Conservation (phyloP, 1,140 invertebrate species). For the Trypoxylus dichotomus region DNA sequence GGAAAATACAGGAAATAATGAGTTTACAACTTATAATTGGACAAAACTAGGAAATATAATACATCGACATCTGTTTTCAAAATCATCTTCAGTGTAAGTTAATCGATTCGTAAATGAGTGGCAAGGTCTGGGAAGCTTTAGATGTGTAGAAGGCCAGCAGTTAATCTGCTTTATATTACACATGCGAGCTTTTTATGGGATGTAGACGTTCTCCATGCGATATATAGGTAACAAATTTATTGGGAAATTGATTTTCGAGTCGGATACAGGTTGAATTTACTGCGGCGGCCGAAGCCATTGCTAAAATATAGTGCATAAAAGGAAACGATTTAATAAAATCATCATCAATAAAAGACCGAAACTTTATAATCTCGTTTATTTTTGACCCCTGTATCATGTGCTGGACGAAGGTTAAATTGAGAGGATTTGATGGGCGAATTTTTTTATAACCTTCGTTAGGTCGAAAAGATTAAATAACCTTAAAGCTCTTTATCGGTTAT, state of each 20-base stretch:
- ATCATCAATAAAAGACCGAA: neutral
- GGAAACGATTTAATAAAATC: neutral
- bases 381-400: neutral
- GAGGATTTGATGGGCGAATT: neutral
- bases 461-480: neutral
- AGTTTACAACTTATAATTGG: too few species aligned
- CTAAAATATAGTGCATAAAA: neutral
- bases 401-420: neutral
- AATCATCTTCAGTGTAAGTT: too few species aligned
- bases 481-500: neutral
- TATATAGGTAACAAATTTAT: neutral
- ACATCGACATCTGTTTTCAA: too few species aligned
- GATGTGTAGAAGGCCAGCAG: neutral
- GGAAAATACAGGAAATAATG: too few species aligned
- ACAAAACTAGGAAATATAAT: too few species aligned
- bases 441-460: neutral
- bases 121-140: neutral
- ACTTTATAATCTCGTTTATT: constrained; percentile 4
- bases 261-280: neutral
- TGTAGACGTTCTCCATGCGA: neutral
- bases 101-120: too few species aligned
- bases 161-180: neutral
- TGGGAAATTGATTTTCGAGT: neutral
- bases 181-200: neutral
- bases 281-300: neutral